Percentiles rank a stretch among this genome's conserved stretches.
phyloP scores from a whole-genome alignment of 2,888 invertebrate species.

The Rhingia rostrata region DNA sequence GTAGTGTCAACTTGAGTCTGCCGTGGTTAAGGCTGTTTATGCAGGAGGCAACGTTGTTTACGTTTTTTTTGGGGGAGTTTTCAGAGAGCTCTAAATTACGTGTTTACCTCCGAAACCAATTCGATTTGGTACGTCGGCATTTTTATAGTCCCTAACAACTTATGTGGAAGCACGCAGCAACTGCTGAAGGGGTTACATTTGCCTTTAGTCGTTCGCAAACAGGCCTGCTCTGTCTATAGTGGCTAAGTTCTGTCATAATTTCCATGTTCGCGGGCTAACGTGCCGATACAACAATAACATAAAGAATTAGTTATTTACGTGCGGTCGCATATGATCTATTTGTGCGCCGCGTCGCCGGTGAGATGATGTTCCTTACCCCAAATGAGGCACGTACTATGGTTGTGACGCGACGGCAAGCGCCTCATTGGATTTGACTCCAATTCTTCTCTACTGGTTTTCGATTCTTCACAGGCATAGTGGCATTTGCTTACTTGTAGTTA shows the following conservation, averaged over 20 bases:
- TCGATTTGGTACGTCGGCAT: slow-evolving; percentile 16
- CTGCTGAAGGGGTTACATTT: slow-evolving; percentile 5
- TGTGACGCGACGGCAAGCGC: slow-evolving; percentile 17
- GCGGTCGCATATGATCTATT: slow-evolving; percentile 49
- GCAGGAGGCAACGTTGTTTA: background rate
- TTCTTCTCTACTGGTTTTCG: slow-evolving; percentile 62
- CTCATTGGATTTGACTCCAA: slow-evolving; percentile 39
- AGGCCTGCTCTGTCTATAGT: slow-evolving; percentile 4
- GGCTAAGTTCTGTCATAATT: slow-evolving; percentile 15
- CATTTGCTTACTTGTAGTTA: background rate
- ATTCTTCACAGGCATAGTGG: slow-evolving; percentile 26
- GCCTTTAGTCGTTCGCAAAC: background rate
- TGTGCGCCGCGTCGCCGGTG: slow-evolving; percentile 24
- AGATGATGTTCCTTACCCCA: slow-evolving; percentile 39
- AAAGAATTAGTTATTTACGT: slow-evolving; percentile 41
- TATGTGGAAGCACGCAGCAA: slow-evolving; percentile 42
- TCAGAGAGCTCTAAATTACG: slow-evolving; percentile 34
- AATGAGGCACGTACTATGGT: slow-evolving; percentile 10
- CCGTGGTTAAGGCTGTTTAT: background rate
- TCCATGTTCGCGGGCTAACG: slow-evolving; percentile 22
- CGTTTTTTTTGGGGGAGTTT: slow-evolving; percentile 8
- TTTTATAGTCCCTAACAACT: slow-evolving; percentile 26
- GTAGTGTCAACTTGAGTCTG: background rate
- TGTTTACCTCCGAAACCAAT: slow-evolving; percentile 50
- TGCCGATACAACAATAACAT: slow-evolving; percentile 33